phyloP scores from a whole-genome alignment of 2,888 invertebrate genomes.

The Sphaeridia pumilis region DNA sequence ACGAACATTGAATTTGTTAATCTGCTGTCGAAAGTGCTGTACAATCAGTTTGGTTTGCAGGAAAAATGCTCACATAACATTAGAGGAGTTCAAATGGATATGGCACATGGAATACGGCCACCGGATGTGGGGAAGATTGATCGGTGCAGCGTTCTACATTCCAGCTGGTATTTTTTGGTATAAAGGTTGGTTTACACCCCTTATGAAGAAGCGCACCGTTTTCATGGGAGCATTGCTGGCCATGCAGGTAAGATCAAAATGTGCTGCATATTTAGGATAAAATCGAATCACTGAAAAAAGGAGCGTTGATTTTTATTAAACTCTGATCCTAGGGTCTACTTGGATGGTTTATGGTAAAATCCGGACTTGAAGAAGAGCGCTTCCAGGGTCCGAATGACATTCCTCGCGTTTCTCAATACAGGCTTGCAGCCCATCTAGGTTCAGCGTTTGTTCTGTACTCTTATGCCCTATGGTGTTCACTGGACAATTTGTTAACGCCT shows the following conservation, averaged over 20 bases:
- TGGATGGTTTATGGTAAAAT: slow-evolving; percentile 99
- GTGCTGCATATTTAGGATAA: too few relatives aligned
- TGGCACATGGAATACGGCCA: slow-evolving; percentile 97
- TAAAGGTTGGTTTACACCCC: slow-evolving; percentile 58
- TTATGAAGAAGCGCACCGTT: slow-evolving; percentile 63
- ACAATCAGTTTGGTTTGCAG: too few relatives aligned
- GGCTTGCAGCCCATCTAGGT: slow-evolving; percentile 82
- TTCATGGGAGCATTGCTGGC: slow-evolving; percentile 68
- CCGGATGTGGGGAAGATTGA: slow-evolving; percentile 86
- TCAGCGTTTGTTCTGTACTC: slow-evolving; percentile 83
- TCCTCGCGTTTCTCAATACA: slow-evolving; percentile 90
- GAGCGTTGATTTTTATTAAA: too few relatives aligned
- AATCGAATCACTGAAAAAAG: too few relatives aligned
- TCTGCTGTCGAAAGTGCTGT: too few relatives aligned
- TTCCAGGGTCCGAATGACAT: slow-evolving; percentile 65
- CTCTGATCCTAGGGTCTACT: slow-evolving; percentile 80
- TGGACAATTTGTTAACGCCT: slow-evolving; percentile 55
- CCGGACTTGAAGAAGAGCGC: slow-evolving; percentile 79
- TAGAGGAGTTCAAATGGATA: slow-evolving; percentile 91
- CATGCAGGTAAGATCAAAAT: slow-evolving; percentile 64
- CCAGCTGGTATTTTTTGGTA: slow-evolving; percentile 84
- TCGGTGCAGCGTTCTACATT: slow-evolving; percentile 70
- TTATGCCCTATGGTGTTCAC: slow-evolving; percentile 68
- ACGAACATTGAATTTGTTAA: too few relatives aligned
- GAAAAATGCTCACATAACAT: slow-evolving; percentile 69